Conservation (phyloP, 2,113 vertebrate species). For the Scolopax mira region DNA sequence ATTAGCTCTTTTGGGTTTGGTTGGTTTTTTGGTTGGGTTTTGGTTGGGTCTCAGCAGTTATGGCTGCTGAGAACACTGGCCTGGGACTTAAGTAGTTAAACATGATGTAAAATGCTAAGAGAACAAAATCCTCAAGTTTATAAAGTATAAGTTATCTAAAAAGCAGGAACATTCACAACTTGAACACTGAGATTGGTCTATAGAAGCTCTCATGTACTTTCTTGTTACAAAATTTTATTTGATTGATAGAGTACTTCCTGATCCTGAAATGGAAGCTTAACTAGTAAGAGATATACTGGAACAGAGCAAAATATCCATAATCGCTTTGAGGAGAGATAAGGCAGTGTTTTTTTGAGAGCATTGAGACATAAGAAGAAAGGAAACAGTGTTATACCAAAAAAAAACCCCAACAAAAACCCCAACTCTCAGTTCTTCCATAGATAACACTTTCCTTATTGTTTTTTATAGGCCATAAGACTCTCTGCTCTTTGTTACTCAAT, state of each 20-base stretch:
- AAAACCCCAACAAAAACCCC: too few species aligned
- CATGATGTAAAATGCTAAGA: not conserved
- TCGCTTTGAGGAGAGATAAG: not conserved
- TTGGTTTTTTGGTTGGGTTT: not conserved
- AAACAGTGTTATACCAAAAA: not conserved
- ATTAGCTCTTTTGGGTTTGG: not conserved
- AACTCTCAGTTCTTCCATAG: not conserved
- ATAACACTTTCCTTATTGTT: not conserved
- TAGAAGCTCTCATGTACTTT: not conserved
- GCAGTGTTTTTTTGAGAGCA: not conserved
- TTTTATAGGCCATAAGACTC: not conserved
- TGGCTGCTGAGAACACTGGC: not conserved
- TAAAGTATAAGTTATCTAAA: not conserved
- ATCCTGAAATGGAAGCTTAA: not conserved
- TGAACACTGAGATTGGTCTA: not conserved
- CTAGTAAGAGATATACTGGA: not conserved
- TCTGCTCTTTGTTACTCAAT: not conserved
- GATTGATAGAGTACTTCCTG: not conserved
- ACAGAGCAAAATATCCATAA: not conserved
- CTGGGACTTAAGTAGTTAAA: not conserved
- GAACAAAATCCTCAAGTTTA: not conserved
- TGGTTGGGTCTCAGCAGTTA: not conserved
- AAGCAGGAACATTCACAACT: not conserved
- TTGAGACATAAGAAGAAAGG: not conserved
- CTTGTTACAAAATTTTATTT: not conserved